These are phyloP conservation scores for Channallabes apus DNA, from an alignment of 2,797 vertebrate species.

Conservation along the genomic window DNA sequence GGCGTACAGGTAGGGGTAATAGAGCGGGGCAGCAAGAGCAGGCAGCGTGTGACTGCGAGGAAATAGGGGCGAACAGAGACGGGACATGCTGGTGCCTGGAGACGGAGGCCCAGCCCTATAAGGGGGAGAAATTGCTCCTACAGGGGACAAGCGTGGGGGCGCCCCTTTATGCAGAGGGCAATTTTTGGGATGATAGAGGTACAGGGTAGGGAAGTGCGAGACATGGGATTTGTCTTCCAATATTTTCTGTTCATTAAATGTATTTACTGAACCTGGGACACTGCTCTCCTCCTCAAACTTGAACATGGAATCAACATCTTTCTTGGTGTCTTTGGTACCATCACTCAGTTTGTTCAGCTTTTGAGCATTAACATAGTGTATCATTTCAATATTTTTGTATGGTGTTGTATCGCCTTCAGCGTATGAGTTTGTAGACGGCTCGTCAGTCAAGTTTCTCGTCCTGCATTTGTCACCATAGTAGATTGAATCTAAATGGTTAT, in stretches of 20 bases:
- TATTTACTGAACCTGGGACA: slow-evolving; percentile 18
- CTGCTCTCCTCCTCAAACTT: slow-evolving; percentile 38
- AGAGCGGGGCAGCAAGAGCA: slow-evolving; percentile 78
- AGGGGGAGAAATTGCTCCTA: slow-evolving; percentile 86
- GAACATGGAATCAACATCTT: slow-evolving; percentile 48
- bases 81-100: slow-evolving; percentile 70
- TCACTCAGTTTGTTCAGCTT: slow-evolving; percentile 43
- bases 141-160: slow-evolving; percentile 84
- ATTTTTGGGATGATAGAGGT: slow-evolving; percentile 77
- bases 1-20: slow-evolving; percentile 80
- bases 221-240: slow-evolving; percentile 64
- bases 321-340: slow-evolving; percentile 49
- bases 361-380: slow-evolving; percentile 54
- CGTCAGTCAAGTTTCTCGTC: slow-evolving; percentile 37
- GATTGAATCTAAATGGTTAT: slow-evolving; percentile 60
- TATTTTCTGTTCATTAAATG: slow-evolving; percentile 46
- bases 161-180: slow-evolving; percentile 76
- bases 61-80: slow-evolving; percentile 84
- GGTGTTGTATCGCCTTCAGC: slow-evolving; percentile 69
- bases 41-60: slow-evolving; percentile 86
- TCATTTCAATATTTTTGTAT: slow-evolving; percentile 77
- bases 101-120: slow-evolving; percentile 72
- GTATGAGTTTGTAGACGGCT: slow-evolving; percentile 35
- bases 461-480: slow-evolving; percentile 54
- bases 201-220: slow-evolving; percentile 69